phyloP scores from a whole-genome alignment of 2,113 vertebrate species.

The Gobio gobio region DNA sequence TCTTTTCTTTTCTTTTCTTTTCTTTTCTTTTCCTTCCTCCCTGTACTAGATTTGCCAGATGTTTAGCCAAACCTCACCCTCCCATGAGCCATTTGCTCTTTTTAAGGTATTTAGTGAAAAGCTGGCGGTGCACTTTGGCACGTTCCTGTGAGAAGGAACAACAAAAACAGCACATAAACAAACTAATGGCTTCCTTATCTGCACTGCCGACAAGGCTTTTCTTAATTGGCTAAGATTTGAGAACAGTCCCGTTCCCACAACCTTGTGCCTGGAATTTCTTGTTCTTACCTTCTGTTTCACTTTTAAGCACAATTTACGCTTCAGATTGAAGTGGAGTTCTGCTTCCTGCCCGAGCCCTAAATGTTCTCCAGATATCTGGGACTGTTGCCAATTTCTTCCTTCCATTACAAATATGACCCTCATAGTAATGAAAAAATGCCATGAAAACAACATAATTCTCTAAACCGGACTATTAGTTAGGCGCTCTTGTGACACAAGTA shows the following conservation, averaged over 20 bases:
- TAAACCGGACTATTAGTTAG: conserved; percentile 58
- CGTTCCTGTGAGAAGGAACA: conserved; percentile 41
- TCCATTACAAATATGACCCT: conserved; percentile 6
- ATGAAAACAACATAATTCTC: conserved; percentile 62
- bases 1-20: conserved; percentile 18
- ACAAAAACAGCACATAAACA: conserved; percentile 35
- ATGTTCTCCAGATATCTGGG: conserved; percentile 17
- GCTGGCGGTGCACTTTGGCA: conserved; percentile 59
- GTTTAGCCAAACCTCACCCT: conserved; percentile 68
- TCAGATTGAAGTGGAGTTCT: neutral
- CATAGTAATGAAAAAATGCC: conserved; percentile 32
- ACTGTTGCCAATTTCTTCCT: neutral
- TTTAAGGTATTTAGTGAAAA: conserved; percentile 64
- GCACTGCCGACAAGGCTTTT: neutral
- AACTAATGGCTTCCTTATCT: neutral
- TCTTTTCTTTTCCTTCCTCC: neutral
- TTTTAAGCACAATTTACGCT: neutral
- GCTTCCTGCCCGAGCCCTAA: conserved; percentile 1
- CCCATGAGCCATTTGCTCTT: conserved; percentile 63
- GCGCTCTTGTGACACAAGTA: conserved; percentile 64
- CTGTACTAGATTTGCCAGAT: conserved; percentile 59
- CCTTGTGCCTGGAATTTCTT: neutral
- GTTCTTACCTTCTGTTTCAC: neutral
- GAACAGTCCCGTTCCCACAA: neutral
- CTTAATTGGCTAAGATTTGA: neutral